A percentile compares a stretch with the other conserved stretches of the same genome.
Conservation (phyloP, 1,140 invertebrate genomes). For the Vanessa tameamea region DNA sequence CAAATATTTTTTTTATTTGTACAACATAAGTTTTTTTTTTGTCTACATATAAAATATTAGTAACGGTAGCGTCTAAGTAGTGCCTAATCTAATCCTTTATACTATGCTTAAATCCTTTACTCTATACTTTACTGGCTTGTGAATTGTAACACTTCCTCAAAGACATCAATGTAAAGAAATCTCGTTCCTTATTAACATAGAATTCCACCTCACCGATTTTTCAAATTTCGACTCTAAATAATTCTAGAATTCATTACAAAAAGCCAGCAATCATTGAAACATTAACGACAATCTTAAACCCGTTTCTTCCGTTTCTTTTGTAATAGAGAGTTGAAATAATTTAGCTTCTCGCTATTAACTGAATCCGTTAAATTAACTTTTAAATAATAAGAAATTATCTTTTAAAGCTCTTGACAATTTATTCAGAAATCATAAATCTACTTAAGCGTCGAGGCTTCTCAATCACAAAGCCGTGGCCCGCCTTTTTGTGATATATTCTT, state of each 20-base stretch:
- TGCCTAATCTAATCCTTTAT: too few relatives aligned
- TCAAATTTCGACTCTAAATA: background rate
- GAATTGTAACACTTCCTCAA: too few relatives aligned
- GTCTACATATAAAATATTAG: too few relatives aligned
- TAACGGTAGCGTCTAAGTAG: too few relatives aligned
- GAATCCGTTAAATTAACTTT: slow-evolving; percentile 6
- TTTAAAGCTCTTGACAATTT: slow-evolving; percentile 27
- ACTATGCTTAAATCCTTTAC: too few relatives aligned
- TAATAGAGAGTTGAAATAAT: background rate
- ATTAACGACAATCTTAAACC: background rate
- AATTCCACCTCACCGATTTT: background rate
- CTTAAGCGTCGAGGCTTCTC: slow-evolving; percentile 34
- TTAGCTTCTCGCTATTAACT: background rate
- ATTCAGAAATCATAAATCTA: slow-evolving; percentile 39
- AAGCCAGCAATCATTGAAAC: background rate
- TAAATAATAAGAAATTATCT: slow-evolving; percentile 15
- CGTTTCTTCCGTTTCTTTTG: background rate
- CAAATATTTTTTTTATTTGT: too few relatives aligned
- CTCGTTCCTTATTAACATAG: background rate
- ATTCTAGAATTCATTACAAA: background rate
- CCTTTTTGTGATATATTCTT: slow-evolving; percentile 45
- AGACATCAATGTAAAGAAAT: too few relatives aligned
- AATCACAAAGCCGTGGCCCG: slow-evolving; percentile 38
- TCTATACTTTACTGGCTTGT: too few relatives aligned
- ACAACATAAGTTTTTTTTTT: too few relatives aligned